These are phyloP conservation scores for Amia ocellicauda DNA, from an alignment of 2,113 vertebrate genomes.

Conservation along the genomic window DNA sequence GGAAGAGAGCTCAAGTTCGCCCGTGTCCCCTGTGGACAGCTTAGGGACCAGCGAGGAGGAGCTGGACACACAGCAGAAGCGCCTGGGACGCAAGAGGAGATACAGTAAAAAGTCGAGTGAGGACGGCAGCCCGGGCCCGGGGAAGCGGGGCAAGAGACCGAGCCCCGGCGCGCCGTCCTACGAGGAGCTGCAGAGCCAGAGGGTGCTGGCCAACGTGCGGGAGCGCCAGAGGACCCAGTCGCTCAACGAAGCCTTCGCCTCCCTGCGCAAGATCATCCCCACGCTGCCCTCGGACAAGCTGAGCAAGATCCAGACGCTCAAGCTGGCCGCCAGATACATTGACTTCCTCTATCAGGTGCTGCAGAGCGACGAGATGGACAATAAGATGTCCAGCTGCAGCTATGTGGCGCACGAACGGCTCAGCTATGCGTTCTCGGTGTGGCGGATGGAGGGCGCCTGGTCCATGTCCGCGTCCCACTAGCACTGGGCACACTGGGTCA, in stretches of 20 bases:
- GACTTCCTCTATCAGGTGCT: slow-evolving; percentile 76
- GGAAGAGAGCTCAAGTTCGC: slow-evolving; percentile 71
- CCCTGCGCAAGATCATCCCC: slow-evolving; percentile 74
- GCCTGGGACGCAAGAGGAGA: slow-evolving; percentile 62
- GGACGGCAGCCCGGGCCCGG: slow-evolving; percentile 59
- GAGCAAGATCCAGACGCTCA: slow-evolving; percentile 78
- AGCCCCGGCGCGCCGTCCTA: slow-evolving; percentile 68
- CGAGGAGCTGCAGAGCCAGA: slow-evolving; percentile 77
- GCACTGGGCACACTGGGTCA: slow-evolving; percentile 30
- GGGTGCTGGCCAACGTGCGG: slow-evolving; percentile 73
- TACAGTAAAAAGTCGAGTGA: slow-evolving; percentile 65
- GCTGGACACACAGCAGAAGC: slow-evolving; percentile 64
- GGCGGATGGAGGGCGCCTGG: slow-evolving; percentile 79
- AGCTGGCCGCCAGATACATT: slow-evolving; percentile 73
- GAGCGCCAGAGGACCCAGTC: slow-evolving; percentile 74
- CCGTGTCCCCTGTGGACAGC: slow-evolving; percentile 72
- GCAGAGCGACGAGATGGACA: slow-evolving; percentile 80
- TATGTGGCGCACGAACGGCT: slow-evolving; percentile 78
- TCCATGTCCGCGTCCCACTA: slow-evolving; percentile 76
- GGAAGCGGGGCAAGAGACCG: slow-evolving; percentile 62
- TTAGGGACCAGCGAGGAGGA: slow-evolving; percentile 75
- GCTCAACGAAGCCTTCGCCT: slow-evolving; percentile 74
- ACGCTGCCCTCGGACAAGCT: slow-evolving; percentile 77
- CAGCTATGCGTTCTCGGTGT: slow-evolving; percentile 77
- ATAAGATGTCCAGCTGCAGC: slow-evolving; percentile 78